These are phyloP conservation scores for Alethe castanea DNA, from an alignment of 2,113 vertebrate species.

Conservation along the genomic window DNA sequence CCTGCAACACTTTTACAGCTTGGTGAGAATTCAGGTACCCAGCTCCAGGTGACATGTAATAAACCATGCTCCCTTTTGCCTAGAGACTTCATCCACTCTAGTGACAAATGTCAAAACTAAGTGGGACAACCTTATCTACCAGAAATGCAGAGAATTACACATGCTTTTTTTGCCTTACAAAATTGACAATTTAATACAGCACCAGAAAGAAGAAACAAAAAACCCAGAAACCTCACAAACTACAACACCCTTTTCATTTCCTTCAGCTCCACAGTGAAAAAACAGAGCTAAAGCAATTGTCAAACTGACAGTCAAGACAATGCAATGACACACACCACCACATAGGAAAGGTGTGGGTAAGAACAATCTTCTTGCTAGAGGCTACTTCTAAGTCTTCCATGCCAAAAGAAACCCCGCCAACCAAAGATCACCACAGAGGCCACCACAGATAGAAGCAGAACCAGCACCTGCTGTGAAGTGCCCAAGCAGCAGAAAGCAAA, in stretches of 20 bases:
- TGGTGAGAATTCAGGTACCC: neutral
- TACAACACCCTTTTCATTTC: neutral
- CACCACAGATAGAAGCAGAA: neutral
- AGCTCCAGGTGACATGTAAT: neutral
- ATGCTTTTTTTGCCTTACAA: neutral
- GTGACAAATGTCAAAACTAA: neutral
- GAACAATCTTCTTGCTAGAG: neutral
- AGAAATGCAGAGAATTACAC: neutral
- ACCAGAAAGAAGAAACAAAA: neutral
- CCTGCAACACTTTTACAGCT: neutral
- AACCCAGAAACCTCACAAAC: neutral
- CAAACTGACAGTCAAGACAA: neutral
- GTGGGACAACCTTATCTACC: neutral
- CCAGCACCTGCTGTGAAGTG: rapidly evolving
- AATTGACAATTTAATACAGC: neutral
- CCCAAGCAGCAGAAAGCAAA: neutral
- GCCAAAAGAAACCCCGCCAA: neutral
- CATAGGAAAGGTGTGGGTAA: neutral
- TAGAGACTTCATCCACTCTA: neutral
- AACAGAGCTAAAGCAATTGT: neutral
- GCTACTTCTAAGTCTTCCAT: neutral
- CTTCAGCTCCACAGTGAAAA: neutral
- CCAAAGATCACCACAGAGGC: neutral
- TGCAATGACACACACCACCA: rapidly evolving
- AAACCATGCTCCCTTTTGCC: neutral